Percentiles rank a stretch among this genome's conserved stretches.
Conservation (phyloP, 2,888 invertebrate species). For the Blastobasis lacticolella region DNA sequence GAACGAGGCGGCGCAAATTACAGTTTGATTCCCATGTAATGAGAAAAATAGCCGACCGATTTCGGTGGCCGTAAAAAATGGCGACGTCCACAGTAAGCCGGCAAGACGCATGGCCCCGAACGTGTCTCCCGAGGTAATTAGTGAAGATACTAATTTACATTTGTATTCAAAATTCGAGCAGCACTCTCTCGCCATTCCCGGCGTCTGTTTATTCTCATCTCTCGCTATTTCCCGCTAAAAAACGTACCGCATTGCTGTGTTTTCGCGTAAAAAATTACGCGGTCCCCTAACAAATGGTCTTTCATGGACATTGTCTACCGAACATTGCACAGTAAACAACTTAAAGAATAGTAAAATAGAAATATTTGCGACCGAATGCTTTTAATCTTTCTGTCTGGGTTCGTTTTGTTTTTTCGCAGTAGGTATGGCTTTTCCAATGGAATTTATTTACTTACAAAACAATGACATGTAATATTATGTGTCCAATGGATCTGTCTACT, state of each 20-base stretch:
- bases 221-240: constrained; percentile 49
- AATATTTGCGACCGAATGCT: neutral
- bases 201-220: constrained; percentile 73
- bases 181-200: constrained; percentile 64
- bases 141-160: constrained; percentile 75
- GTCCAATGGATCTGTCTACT: too few species aligned
- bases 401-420: too few species aligned
- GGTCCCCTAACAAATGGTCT: constrained; percentile 56
- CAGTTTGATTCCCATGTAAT: constrained; percentile 48
- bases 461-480: too few species aligned
- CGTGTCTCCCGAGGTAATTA: constrained; percentile 71
- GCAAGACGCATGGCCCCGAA: constrained; percentile 69
- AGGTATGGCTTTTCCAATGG: too few species aligned
- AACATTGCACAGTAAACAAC: constrained; percentile 48
- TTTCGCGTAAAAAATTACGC: constrained; percentile 69
- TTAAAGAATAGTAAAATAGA: constrained; percentile 35
- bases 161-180: constrained; percentile 76
- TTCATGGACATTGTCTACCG: constrained; percentile 51
- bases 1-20: constrained; percentile 32
- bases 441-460: too few species aligned
- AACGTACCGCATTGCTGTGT: constrained; percentile 71
- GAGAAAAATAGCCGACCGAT: constrained; percentile 58
- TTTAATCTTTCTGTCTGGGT: neutral
- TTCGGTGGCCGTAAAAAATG: constrained; percentile 52
- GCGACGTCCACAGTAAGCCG: constrained; percentile 61